Percentiles rank a stretch among this genome's conserved stretches.
Evolutionary conservation across 1,140 invertebrate genomes (phyloP).

Genomic region (roundworm (Caenorhabditis elegans)): DNA sequence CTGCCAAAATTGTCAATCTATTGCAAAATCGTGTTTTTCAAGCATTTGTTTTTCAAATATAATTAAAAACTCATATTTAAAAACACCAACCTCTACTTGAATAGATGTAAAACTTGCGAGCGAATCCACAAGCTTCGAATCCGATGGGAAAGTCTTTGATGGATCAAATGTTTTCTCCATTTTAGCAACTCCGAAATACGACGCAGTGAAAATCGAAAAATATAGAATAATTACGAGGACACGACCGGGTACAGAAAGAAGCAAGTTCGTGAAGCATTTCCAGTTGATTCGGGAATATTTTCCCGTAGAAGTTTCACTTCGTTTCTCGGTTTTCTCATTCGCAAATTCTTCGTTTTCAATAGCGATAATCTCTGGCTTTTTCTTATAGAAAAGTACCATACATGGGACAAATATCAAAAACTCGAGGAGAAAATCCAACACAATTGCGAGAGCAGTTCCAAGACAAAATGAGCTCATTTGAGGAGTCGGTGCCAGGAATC

Average conservation of each 20-base stretch:
- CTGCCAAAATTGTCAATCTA: no score
- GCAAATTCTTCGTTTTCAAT: neutral
- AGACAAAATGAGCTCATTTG: slow-evolving; percentile 56
- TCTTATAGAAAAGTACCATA: slow-evolving; percentile 44
- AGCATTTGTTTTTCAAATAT: no score
- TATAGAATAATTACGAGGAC: slow-evolving; percentile 45
- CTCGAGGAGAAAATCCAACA: slow-evolving; percentile 59
- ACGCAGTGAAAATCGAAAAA: slow-evolving; percentile 38
- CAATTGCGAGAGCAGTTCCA: slow-evolving; percentile 56
- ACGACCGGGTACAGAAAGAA: slow-evolving; percentile 48
- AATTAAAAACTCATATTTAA: no score
- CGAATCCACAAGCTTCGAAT: slow-evolving; percentile 48
- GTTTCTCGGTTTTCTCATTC: neutral
- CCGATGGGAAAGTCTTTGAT: slow-evolving; percentile 55
- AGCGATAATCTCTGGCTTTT: neutral
- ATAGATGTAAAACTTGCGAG: slow-evolving; percentile 44
- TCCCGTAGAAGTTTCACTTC: neutral
- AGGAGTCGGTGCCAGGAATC: slow-evolving; percentile 57
- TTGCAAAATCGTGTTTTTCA: no score
- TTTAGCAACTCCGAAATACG: slow-evolving; percentile 50
- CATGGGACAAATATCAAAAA: slow-evolving; percentile 57
- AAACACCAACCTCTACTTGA: slow-evolving; percentile 43
- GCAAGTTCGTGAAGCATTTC: slow-evolving; percentile 47
- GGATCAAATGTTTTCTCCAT: slow-evolving; percentile 58
- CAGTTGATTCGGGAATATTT: slow-evolving; percentile 20